Conservation (phyloP, 1,140 invertebrate genomes). For the Euwallacea fornicatus region DNA sequence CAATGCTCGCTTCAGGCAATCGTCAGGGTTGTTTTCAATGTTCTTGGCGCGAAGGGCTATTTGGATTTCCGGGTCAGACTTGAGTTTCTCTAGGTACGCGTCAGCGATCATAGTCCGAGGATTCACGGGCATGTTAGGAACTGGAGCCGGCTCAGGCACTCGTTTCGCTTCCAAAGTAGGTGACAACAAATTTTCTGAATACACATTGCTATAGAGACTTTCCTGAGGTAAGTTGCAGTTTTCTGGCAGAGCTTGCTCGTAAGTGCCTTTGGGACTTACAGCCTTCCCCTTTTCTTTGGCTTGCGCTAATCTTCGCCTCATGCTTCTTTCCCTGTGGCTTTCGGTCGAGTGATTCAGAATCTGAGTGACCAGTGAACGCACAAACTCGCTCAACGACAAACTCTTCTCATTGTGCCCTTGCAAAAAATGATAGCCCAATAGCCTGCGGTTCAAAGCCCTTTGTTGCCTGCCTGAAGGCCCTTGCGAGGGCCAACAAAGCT, state of each 20-base stretch:
- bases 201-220: constrained; percentile 49
- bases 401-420: constrained; percentile 65
- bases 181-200: constrained; percentile 44
- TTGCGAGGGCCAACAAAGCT: constrained; percentile 73
- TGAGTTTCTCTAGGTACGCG: constrained; percentile 79
- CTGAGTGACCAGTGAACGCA: constrained; percentile 81
- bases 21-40: constrained; percentile 81
- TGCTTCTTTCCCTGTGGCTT: constrained; percentile 50
- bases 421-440: constrained; percentile 83
- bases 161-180: constrained; percentile 44
- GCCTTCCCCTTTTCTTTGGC: constrained; percentile 37
- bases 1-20: constrained; percentile 85
- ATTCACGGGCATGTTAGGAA: constrained; percentile 64
- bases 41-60: constrained; percentile 70
- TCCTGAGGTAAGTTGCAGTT: constrained; percentile 44
- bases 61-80: constrained; percentile 75
- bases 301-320: constrained; percentile 46
- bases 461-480: constrained; percentile 69
- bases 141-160: constrained; percentile 49
- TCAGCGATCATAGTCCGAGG: constrained; percentile 69
- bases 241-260: constrained; percentile 41
- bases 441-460: constrained; percentile 69
- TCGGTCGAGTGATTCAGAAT: constrained; percentile 66
- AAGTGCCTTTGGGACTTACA: constrained; percentile 39
- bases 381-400: constrained; percentile 80